A percentile compares a stretch with the other conserved stretches of the same genome.
These are phyloP conservation scores for Boloria euphrosyne DNA, from an alignment of 2,888 invertebrate genomes.

Conservation along the genomic window DNA sequence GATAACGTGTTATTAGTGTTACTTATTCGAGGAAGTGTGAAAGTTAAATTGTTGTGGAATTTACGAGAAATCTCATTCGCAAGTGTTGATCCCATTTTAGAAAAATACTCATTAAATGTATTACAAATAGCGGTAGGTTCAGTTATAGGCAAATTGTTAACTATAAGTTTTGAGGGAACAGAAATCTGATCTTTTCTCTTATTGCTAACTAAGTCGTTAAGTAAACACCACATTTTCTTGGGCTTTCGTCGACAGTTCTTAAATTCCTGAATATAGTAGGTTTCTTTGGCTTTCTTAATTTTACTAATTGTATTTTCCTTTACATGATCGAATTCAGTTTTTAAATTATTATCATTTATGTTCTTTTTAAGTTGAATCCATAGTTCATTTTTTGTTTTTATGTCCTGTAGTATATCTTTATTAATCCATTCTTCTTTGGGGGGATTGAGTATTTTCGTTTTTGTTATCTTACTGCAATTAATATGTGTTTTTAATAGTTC, in stretches of 20 bases:
- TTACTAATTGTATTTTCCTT: no score
- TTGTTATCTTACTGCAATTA: background rate
- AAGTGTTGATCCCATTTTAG: no score
- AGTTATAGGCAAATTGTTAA: constrained; percentile 12
- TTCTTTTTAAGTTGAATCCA: no score
- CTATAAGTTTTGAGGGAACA: constrained; percentile 18
- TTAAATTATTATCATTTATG: no score
- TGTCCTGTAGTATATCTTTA: background rate
- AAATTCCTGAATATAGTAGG: no score
- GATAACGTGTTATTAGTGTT: no score
- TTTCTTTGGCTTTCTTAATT: no score
- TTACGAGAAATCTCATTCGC: no score
- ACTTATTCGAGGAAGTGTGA: no score
- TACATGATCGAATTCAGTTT: no score
- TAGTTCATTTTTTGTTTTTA: background rate
- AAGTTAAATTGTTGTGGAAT: no score
- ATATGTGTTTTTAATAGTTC: background rate
- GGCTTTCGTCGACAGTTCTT: background rate
- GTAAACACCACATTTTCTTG: constrained; percentile 10
- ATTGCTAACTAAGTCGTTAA: constrained; percentile 12
- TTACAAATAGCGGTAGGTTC: background rate
- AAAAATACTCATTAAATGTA: no score
- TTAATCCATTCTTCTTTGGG: background rate
- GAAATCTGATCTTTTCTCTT: constrained; percentile 17
- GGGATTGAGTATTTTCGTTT: background rate